phyloP scores from a whole-genome alignment of 2,797 vertebrate genomes.

The Champsocephalus gunnari region DNA sequence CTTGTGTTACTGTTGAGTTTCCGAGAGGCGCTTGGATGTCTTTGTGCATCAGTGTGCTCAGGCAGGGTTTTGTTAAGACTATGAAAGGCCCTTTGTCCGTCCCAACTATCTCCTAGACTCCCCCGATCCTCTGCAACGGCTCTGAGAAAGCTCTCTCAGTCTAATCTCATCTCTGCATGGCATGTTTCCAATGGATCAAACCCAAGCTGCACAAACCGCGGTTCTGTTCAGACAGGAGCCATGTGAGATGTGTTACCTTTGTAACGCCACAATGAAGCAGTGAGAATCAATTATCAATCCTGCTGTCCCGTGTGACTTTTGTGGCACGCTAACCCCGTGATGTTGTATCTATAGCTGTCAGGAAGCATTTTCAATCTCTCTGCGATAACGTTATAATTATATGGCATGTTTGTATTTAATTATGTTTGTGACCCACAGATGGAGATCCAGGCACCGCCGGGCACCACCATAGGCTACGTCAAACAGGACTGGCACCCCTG shows the following conservation, averaged over 20 bases:
- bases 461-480: slow-evolving; percentile 89
- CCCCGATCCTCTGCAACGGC: slow-evolving; percentile 22
- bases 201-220: slow-evolving; percentile 18
- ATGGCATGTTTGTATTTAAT: background rate
- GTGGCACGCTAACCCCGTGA: slow-evolving; percentile 4
- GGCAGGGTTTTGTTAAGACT: slow-evolving; percentile 27
- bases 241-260: slow-evolving; percentile 69
- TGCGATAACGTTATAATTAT: background rate
- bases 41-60: slow-evolving; percentile 31
- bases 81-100: slow-evolving; percentile 66
- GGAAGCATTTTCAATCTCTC: background rate
- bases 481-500: slow-evolving; percentile 92
- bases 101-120: slow-evolving; percentile 37
- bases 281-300: slow-evolving; percentile 40
- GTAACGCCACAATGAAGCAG: slow-evolving; percentile 36
- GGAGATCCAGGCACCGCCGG: slow-evolving; percentile 92
- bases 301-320: background rate
- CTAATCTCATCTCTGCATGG: slow-evolving; percentile 36
- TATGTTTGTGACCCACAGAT: slow-evolving; percentile 75
- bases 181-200: slow-evolving; percentile 7
- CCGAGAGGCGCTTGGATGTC: background rate
- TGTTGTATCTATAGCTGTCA: slow-evolving; percentile 48
- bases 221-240: slow-evolving; percentile 48
- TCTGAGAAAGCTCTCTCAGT: slow-evolving; percentile 31
- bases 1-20: slow-evolving; percentile 9